Base-by-base conservation (phyloP, 2,888 invertebrate genomes). In the Gisinianus flammeolus region DNA sequence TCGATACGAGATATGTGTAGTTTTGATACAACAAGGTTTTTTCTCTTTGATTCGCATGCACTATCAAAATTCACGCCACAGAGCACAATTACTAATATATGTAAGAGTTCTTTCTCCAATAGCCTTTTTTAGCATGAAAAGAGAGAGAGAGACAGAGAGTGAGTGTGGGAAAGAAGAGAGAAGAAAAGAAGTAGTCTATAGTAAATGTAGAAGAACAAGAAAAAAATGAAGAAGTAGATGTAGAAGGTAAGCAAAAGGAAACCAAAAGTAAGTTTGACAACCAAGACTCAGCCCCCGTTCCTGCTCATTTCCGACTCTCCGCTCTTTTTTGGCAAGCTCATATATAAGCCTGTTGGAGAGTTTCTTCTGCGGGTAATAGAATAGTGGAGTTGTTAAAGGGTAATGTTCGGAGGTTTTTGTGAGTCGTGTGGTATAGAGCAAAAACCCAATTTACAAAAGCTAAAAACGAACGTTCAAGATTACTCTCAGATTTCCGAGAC, bases 11-110 rank as follows among this genome's bases (percentile, higher is more conserved):
- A 31, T 74, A 74, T 22, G 28, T 56, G 33, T 71, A 54, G 56
- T n/a, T n/a, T 19, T 56, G 35, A 72, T 58, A 72, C 22, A 58
- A 64, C 44, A 64, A n/a, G 71, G 64, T 74, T 62, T 62, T 19
- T 6, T 33, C 67, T 64, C 58, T 44, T 64, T 74, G n/a, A 54
- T 71, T 22, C 44, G n/a, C n/a, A 64, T 64, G 73, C 64, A 35
- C 62, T 73, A 73, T 64, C 64, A 73, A 26, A 31, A 72, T 72
- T 72, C 73, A 73, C 73, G 35, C 73, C 62, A 64, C 64, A 73
- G 3, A 69, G 62, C 26, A 62, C 62, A 62, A 62, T 44, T n/a
- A 68, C 31, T 26, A 28, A 30, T 30, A 66, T 66, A 16, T 26
- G 66, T 19, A 44, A 12, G 6, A 35, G 12, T 8, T 71, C 30